Base-by-base conservation (phyloP, 2,797 vertebrate genomes). In the Gadopsis marmoratus region DNA sequence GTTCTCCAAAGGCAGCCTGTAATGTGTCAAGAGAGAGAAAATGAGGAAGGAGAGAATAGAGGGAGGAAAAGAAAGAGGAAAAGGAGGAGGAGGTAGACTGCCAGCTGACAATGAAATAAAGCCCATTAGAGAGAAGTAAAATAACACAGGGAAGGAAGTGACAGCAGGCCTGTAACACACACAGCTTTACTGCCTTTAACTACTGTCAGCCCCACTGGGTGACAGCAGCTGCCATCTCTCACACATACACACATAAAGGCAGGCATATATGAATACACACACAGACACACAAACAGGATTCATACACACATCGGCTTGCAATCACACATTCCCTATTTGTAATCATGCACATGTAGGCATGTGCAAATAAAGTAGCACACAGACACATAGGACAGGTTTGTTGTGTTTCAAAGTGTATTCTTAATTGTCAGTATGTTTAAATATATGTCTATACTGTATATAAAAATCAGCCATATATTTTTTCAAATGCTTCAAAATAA, bases 41-140 rank as follows among this genome's bases (percentile, higher is more conserved):
- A 92, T 91, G 86, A 91, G 90, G 86, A 88, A 83, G 82, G 90
- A 79, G 74, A 74, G 85, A 87, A 83, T 26, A 67, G 82, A 86
- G 60, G 86, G 80, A 90, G 85, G 71, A 63, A 82, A 84, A 92
- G 86, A 90, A 88, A 84, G 87, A 78, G 74, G 81, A 81, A 89
- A 76, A 82, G 84, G 88, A 86, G 89, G 85, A 86, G 88, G 90
- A 82, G 90, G 89, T 80, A 91, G 92, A 94, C 90, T 94, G 92
- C 90, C 89, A 91, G 89, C 91, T 95, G 95, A 95, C 95, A 95
- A 91, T 93, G 94, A 95, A 95, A 96, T 95, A 95, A 95, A 95
- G 93, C 95, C 95, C 92, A 96, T 96, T 96, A 95, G 93, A 88
- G 92, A 73, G 87, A 90, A 90, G 88, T 92, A 93, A 93, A 95